Conservation (phyloP, 2,113 vertebrate species). For the Naja naja region DNA sequence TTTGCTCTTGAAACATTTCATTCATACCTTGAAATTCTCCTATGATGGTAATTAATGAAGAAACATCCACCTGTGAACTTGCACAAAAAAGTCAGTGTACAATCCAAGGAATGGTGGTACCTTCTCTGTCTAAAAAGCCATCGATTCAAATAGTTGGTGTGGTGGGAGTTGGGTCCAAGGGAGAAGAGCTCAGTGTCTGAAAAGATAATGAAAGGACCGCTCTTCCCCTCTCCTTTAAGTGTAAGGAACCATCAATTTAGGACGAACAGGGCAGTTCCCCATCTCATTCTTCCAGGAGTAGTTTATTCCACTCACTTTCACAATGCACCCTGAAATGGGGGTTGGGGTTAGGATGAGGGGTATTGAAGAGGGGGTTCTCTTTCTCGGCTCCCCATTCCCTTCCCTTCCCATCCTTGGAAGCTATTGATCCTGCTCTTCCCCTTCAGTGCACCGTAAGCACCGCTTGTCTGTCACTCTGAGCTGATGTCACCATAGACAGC, state of each 20-base stretch:
- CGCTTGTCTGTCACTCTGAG: conserved; percentile 1
- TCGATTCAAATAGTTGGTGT: neutral
- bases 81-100: neutral
- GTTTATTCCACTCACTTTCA: conserved; percentile 13
- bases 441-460: neutral
- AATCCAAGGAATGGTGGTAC: neutral
- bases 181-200: too few species aligned
- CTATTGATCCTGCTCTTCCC: conserved; percentile 2
- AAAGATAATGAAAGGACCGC: neutral
- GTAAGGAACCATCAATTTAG: neutral
- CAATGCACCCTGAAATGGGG: neutral
- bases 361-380: conserved; percentile 39
- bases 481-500: conserved; percentile 35
- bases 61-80: neutral
- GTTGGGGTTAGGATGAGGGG: neutral
- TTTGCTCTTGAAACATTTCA: neutral
- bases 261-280: neutral
- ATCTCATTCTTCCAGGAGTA: neutral
- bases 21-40: neutral
- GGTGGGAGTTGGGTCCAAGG: neutral
- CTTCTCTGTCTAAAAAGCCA: neutral
- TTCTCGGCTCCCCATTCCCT: neutral
- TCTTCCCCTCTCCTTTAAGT: neutral
- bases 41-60: neutral
- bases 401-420: neutral